These are phyloP conservation scores for Pelodiscus sinensis DNA, from an alignment of 2,113 vertebrate genomes.

Conservation along the genomic window DNA sequence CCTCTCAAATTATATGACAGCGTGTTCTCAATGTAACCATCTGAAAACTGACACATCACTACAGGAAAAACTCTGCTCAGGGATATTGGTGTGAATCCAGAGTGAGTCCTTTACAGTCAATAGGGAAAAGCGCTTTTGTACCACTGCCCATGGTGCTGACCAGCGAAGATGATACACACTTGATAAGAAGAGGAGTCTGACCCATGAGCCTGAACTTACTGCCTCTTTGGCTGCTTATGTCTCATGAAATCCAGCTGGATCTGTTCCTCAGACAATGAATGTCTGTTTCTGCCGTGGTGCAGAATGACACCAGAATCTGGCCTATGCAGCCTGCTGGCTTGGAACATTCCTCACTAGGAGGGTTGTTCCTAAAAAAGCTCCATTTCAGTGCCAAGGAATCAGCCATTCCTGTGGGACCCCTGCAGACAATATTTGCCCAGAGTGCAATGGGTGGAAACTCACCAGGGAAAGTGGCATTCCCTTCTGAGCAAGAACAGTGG, in stretches of 20 bases:
- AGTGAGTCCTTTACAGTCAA: background rate
- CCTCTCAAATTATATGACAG: background rate
- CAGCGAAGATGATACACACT: background rate
- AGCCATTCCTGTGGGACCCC: background rate
- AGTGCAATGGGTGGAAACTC: background rate
- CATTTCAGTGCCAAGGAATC: background rate
- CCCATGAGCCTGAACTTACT: background rate
- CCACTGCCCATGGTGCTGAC: background rate
- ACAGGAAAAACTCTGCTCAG: background rate
- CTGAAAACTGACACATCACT: background rate
- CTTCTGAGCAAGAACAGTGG: background rate
- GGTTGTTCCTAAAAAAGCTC: background rate
- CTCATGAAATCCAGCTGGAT: background rate
- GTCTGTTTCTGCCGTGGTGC: background rate
- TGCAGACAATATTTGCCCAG: background rate
- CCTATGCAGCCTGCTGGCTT: background rate
- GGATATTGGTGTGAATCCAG: rapidly evolving
- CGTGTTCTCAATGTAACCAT: background rate
- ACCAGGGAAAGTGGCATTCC: background rate
- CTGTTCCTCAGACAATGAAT: background rate
- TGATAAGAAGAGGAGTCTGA: background rate
- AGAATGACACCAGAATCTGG: background rate
- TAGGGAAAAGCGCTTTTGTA: background rate
- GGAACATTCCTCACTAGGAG: background rate
- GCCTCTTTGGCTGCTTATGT: background rate